Evolutionary conservation across 2,797 vertebrate genomes (phyloP).

Genomic region (Peromyscus aztecus): DNA sequence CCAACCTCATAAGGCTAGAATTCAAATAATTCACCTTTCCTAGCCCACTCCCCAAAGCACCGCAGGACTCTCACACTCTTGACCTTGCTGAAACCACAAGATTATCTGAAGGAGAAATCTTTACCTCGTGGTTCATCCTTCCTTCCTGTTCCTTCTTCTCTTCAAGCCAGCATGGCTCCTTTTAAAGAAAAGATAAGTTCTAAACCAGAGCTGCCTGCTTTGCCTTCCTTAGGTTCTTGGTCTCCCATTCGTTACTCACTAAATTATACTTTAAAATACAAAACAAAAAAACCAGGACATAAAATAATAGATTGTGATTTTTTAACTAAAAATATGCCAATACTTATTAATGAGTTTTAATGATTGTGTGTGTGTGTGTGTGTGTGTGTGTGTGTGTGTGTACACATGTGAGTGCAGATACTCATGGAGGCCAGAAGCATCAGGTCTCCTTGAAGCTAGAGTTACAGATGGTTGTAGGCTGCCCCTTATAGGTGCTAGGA

Average conservation of each 20-base stretch:
- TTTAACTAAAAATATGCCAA: constrained; percentile 56
- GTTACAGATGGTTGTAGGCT: neutral
- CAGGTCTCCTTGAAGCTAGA: neutral
- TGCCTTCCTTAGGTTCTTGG: neutral
- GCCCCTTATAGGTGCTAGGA: neutral
- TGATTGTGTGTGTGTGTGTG: no score
- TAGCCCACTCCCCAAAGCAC: constrained; percentile 50
- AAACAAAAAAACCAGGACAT: neutral
- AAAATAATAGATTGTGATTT: neutral
- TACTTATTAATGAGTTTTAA: neutral
- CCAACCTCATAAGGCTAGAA: constrained; percentile 55
- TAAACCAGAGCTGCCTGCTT: neutral
- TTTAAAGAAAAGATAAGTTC: neutral
- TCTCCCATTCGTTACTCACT: constrained; percentile 6
- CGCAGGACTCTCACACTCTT: constrained; percentile 56
- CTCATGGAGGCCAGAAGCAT: neutral
- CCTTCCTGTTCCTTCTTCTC: neutral
- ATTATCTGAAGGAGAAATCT: constrained; percentile 40
- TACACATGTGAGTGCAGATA: neutral
- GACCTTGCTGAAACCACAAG: constrained; percentile 71
- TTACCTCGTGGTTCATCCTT: neutral
- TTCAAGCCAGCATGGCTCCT: neutral
- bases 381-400: neutral
- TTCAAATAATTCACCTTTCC: constrained; percentile 52
- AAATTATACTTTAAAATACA: neutral